Evolutionary conservation across 2,888 invertebrate genomes (phyloP).

Genomic region (Diploptera punctata): DNA sequence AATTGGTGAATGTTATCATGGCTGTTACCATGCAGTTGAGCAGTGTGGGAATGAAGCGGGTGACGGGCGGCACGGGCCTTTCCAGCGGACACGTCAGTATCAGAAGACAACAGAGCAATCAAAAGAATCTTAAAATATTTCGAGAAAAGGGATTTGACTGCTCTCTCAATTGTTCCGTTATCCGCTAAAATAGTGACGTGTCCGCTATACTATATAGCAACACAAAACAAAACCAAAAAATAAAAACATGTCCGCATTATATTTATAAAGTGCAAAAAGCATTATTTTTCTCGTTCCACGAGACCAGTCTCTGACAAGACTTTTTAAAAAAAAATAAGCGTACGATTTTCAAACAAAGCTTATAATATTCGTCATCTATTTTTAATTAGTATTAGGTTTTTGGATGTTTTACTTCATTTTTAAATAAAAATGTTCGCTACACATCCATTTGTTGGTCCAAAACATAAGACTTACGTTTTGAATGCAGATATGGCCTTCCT

Average conservation of each 20-base stretch:
- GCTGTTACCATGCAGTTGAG: background rate
- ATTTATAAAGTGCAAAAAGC: too few relatives aligned
- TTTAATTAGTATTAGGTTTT: too few relatives aligned
- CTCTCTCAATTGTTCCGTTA: background rate
- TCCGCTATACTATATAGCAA: background rate
- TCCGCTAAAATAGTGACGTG: background rate
- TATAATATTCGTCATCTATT: too few relatives aligned
- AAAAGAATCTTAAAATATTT: too few relatives aligned
- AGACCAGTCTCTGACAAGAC: too few relatives aligned
- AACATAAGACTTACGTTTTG: conserved; percentile 9
- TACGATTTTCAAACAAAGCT: too few relatives aligned
- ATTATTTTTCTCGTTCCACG: too few relatives aligned
- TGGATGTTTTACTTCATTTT: background rate
- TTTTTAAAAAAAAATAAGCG: too few relatives aligned
- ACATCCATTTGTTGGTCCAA: background rate
- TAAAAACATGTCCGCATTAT: too few relatives aligned
- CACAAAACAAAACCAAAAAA: background rate
- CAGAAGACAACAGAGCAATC: background rate
- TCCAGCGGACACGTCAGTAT: background rate
- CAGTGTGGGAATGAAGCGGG: background rate
- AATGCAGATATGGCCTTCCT: conserved; percentile 19
- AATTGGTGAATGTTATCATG: background rate
- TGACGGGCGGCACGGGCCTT: too few relatives aligned
- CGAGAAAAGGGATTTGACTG: too few relatives aligned
- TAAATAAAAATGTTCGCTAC: background rate